Base-by-base conservation (phyloP, 2,888 invertebrate genomes). In the Dolichomitus sp. region DNA sequence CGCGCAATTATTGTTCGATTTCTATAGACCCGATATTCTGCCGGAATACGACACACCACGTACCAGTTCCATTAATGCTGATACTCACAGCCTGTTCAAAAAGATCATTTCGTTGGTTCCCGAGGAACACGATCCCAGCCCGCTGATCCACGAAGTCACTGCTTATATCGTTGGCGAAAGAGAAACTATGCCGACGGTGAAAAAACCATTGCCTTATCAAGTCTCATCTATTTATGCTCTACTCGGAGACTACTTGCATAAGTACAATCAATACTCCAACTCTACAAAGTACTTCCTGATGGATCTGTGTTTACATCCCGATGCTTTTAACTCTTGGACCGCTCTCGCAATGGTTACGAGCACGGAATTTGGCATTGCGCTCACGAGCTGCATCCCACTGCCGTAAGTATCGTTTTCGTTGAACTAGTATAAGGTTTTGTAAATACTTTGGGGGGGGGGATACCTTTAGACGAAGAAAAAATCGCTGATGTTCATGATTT, bases 201-300 rank as follows among this genome's bases (percentile, higher is more conserved):
- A 94, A 48, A 94, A 94, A 76, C 90, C 94, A 5, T 88, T 96
- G 63, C 96, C 96, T 0, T 95, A 94, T 72, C 95, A 96, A 91
- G 95, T 97, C 89, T 95, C 95, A 48, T 96, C 97, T 72, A 96
- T 98, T 79, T 99, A 97, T 93, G 99, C 98, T 92, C 94, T 99
- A n/a, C 94, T 99, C 30, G 99, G 97, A 0, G 99, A 99, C 94
- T 98, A 97, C 93, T 97, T 98, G 93, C 98, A 99, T 90, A 99
- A 99, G 93, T 97, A 96, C 90, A 96, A 97, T 87, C 98, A 98
- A 87, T 96, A 95, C 86, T 94, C 94, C 37, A 95, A 96, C 91
- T 97, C 98, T 12, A 95, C 97, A 2, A 96, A 97, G 89, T 98
- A 97, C 93, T 99, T 98, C 92, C 95, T 96, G 75, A 94, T 97